Base-by-base conservation (phyloP, 64 coral and sea anemone genomes). In the Pocillopora verrucosa region DNA sequence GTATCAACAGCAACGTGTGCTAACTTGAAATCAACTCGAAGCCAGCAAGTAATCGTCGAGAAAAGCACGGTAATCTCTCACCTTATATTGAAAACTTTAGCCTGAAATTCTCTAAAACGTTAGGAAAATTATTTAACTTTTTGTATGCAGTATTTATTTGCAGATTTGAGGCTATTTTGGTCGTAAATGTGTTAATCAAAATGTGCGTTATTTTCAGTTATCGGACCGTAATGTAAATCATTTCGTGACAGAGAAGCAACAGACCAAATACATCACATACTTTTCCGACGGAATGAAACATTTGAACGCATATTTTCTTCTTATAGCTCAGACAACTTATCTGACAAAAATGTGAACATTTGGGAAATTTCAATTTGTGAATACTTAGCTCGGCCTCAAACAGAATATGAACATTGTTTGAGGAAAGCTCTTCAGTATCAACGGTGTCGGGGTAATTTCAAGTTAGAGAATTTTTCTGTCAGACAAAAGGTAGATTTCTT, bases 1-100 rank as follows among this genome's bases (percentile, higher is more conserved):
- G 37, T 57, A 78, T 78, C 76, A 57, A 51, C 76, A 78, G 76
- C 76, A 78, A 78, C 76, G 76, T 78, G 76, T 78, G 76, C 76
- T 78, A 22, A 57, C 41, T 78, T 78, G 76, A 78, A 78, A 78
- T 78, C 76, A 78, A 78, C 76, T 78, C 45, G 41, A 51, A 56
- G 76, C 36, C 76, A 78, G 36, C 35, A 78, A 78, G 76, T 57
- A 45, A 78, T 17, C 16, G 76, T 19, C 45, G 20, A 20, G 45
- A 78, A 75, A 75, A 78, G 57, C 41, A 78, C 76, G 76, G 76
- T 78, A 78, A 78, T 56, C 56, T 78, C 76, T 78, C 51, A 56
- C 10, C 76, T 78, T 7, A 57, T 78, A 17, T 22, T 78, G 36
- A 56, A 78, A 78, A 78, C 56, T 16, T 20, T 22, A 56, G 13